Base-by-base conservation (phyloP, 2,888 invertebrate genomes). In the Hypsopygia costalis region DNA sequence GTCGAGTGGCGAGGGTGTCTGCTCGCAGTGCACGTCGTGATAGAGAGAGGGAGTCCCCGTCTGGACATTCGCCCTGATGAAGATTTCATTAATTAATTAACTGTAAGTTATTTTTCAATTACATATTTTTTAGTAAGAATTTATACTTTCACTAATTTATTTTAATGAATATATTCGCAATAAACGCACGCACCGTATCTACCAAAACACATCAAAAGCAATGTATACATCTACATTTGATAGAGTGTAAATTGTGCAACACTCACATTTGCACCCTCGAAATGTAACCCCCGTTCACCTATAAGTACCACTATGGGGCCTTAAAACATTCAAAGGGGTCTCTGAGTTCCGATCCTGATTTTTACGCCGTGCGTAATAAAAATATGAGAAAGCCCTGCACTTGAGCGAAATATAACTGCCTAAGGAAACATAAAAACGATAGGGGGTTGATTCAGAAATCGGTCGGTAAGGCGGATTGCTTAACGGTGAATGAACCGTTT, bases 351-450 rank as follows among this genome's bases (percentile, higher is more conserved):
- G 66, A 69, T 74, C 66, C 66, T 74, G 76, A 81, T 77, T 77
- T 77, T 79, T 70, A 75, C 65, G 67, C 66, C 58, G 55, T 58
- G 54, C 52, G 78, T 73, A 81, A 80, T 83, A 83, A 83, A 82
- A 83, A 80, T 81, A 82, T 82, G 69, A 80, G 73, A 62, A 68
- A 64, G 67, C 68, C 65, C 56, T 59, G 60, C 69, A 72, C 72
- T 77, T 70, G 72, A 75, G 53, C 72, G 69, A 75, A 79, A 76
- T 77, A 79, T 77, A 74, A 76, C 76, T 74, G 72, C 63, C 66
- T 61, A 59, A 65, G 81, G 81, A 80, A 72, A 74, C 72, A 81
- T 86, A 85, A 85, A 79, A 74, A 59, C 62, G 62, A 34, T 40
- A 32, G 42, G 44, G 45, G 46, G 44, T 44, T 36, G 29, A 35